Conservation (phyloP, 2,113 vertebrate genomes). For the Coregonus clupeaformis region DNA sequence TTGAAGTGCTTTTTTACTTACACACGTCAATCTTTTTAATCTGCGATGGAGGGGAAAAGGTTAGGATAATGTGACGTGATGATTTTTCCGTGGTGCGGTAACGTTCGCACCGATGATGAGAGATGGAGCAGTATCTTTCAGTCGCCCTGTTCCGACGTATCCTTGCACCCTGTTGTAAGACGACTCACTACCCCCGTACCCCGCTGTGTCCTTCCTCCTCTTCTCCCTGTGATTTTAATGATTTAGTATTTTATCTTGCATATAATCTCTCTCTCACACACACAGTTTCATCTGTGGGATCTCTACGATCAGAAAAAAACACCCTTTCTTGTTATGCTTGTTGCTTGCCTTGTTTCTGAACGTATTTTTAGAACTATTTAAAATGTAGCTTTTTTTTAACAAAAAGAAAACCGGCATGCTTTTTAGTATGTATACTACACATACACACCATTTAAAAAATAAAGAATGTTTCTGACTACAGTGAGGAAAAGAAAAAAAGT, state of each 20-base stretch:
- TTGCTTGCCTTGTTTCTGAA: constrained; percentile 65
- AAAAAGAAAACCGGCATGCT: constrained; percentile 62
- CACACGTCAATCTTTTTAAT: constrained; percentile 5
- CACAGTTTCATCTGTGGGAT: constrained; percentile 68
- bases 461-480: constrained; percentile 72
- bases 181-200: constrained; percentile 41
- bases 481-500: constrained; percentile 19
- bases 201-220: neutral
- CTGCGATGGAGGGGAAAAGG: neutral
- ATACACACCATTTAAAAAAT: constrained; percentile 65
- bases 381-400: constrained; percentile 30
- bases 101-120: constrained; percentile 59
- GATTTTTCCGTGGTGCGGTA: neutral
- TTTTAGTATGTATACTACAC: constrained; percentile 62
- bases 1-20: constrained; percentile 58
- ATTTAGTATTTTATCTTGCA: constrained; percentile 64
- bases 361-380: constrained; percentile 26
- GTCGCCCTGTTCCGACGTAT: constrained; percentile 22
- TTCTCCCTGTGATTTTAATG: constrained; percentile 53
- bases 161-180: constrained; percentile 16
- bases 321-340: neutral
- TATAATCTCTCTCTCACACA: constrained; percentile 62
- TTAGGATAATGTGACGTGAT: neutral
- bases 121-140: constrained; percentile 60
- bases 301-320: constrained; percentile 62